These are phyloP conservation scores for Corythaixoides concolor DNA, from an alignment of 2,113 vertebrate species.

Conservation along the genomic window DNA sequence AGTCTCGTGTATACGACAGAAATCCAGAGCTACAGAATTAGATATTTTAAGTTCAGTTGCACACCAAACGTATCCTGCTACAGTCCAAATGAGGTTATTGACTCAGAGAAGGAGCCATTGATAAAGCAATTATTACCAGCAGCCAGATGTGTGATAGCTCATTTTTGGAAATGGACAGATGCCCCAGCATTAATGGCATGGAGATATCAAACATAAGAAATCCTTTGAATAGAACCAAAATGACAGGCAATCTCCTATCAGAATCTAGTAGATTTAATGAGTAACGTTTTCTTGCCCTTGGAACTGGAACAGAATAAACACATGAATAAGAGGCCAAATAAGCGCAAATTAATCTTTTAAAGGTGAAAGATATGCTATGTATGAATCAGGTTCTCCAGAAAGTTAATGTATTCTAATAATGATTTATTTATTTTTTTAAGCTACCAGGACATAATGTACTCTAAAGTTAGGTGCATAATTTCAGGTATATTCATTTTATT, in stretches of 20 bases:
- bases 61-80: neutral
- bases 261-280: constrained; percentile 24
- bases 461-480: constrained; percentile 22
- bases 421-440: constrained; percentile 5
- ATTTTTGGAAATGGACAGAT: constrained; percentile 61
- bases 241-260: neutral
- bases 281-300: constrained; percentile 22
- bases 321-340: neutral
- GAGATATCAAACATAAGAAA: constrained; percentile 23
- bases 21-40: neutral
- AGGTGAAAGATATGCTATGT: neutral
- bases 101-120: constrained; percentile 48
- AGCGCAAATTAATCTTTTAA: neutral
- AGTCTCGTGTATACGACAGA: neutral
- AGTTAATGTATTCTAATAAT: neutral
- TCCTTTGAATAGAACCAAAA: constrained; percentile 12
- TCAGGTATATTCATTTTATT: constrained; percentile 36
- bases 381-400: neutral
- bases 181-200: neutral
- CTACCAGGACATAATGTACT: neutral
- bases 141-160: constrained; percentile 62
- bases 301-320: neutral
- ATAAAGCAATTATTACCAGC: constrained; percentile 49
- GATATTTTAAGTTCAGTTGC: neutral
- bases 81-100: constrained; percentile 56